Conservation (phyloP, 2,113 vertebrate genomes). For the Salvelinus alpinus region DNA sequence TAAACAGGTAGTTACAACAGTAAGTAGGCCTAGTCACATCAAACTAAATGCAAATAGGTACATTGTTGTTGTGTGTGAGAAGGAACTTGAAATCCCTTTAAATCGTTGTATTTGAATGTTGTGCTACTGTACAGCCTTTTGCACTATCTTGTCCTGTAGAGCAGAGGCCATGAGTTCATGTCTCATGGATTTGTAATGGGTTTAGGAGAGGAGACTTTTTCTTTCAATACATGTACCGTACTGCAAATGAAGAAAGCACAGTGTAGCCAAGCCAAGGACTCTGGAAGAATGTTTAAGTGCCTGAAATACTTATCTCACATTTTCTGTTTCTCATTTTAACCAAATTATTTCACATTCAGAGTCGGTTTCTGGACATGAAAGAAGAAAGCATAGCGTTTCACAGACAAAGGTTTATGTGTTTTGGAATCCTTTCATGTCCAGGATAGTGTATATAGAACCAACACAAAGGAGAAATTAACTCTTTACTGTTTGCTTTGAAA, state of each 20-base stretch:
- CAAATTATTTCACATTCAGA: neutral
- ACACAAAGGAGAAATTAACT: neutral
- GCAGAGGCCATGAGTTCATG: constrained; percentile 25
- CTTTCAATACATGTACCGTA: constrained; percentile 56
- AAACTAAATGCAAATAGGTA: constrained; percentile 60
- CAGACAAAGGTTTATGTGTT: neutral
- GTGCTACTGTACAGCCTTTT: constrained; percentile 40
- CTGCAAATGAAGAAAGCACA: constrained; percentile 61
- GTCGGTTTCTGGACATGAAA: neutral
- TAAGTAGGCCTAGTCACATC: neutral
- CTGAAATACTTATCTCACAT: constrained; percentile 68
- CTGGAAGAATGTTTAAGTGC: constrained; percentile 76
- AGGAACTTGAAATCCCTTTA: constrained; percentile 74
- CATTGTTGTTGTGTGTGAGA: constrained; percentile 53
- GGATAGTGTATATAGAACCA: neutral
- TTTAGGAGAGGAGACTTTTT: constrained; percentile 35
- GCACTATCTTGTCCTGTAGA: constrained; percentile 48
- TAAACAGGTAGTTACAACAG: too few relatives aligned
- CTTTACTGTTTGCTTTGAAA: constrained; percentile 14
- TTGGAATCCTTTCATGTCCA: neutral
- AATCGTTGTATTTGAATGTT: constrained; percentile 66
- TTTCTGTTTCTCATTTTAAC: constrained; percentile 25
- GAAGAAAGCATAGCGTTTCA: neutral
- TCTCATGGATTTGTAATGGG: constrained; percentile 45
- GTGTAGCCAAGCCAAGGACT: constrained; percentile 79